Base-by-base conservation (phyloP, 2,113 vertebrate genomes). In the Notothenia rossii region DNA sequence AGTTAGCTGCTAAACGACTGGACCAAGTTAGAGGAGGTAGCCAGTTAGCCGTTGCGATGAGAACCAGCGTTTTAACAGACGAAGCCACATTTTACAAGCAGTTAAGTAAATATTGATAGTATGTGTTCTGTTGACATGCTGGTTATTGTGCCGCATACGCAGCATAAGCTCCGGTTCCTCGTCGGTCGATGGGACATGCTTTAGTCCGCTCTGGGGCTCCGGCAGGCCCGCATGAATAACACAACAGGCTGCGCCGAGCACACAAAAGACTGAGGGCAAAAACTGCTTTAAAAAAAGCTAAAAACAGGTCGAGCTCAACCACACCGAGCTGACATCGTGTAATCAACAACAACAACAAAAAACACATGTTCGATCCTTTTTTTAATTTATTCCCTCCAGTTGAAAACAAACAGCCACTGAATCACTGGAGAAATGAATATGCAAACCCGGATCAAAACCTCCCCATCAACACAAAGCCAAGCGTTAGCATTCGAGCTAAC, bases 171-270 rank as follows among this genome's bases (percentile, higher is more conserved):
- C 51, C 59, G 29, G 51, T 49, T 48, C 25, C 59, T 33, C n/a
- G 49, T 51, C 77, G 77, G 72, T 75, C 45, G 72, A 18, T 60
- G 71, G 81, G 93, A 88, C 87, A 88, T 90, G 94, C 92, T 92
- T 93, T 94, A 94, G 73, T 88, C 87, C 89, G 91, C 93, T 91
- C 87, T 93, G 83, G 79, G 79, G 81, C 51, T 56, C 45, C 62
- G 86, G 77, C 86, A 91, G 93, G 94, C 93, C 93, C 92, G 86
- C 93, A 95, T 94, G 94, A 94, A 95, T 94, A 94, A 95, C 93
- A 93, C 94, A 94, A 95, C 94, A 93, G 92, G 91, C 87, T 91
- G 90, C 87, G 85, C 81, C 83, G 83, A 91, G 91, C 94, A 96
- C 94, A 96, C 95, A 95, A 93, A 96, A 95, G 94, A 77, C 92